Conservation (phyloP, 2,113 vertebrate species). For the Bos taurus region ARS-UCD2.0 NC_037345.1:23141001-23141500, state of each 20-base stretch:
- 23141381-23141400: conserved; percentile 99
- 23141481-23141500: conserved; percentile 85
- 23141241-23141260: conserved; percentile 72
- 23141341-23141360: conserved; percentile 94
- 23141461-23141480: conserved; percentile 89
- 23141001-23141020: conserved; percentile 9
- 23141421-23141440: conserved; percentile 98
- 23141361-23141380: conserved; percentile 99
- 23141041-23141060: neutral
- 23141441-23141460: conserved; percentile 98
- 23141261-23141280: conserved; percentile 75
- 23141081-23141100: neutral
- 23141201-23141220: neutral
- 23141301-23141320: conserved; percentile 95
- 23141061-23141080: neutral
- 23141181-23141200: neutral
- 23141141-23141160: neutral
- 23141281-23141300: conserved; percentile 87
- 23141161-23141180: neutral
- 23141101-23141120: neutral
- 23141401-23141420: conserved; percentile 98
- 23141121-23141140: neutral
- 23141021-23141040: neutral
- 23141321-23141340: conserved; percentile 98
- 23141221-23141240: conserved; percentile 44